A percentile compares a stretch with the other conserved stretches of the same genome.
These are phyloP conservation scores for Oreortyx pictus DNA, from an alignment of 2,797 vertebrate genomes.

Conservation along the genomic window DNA sequence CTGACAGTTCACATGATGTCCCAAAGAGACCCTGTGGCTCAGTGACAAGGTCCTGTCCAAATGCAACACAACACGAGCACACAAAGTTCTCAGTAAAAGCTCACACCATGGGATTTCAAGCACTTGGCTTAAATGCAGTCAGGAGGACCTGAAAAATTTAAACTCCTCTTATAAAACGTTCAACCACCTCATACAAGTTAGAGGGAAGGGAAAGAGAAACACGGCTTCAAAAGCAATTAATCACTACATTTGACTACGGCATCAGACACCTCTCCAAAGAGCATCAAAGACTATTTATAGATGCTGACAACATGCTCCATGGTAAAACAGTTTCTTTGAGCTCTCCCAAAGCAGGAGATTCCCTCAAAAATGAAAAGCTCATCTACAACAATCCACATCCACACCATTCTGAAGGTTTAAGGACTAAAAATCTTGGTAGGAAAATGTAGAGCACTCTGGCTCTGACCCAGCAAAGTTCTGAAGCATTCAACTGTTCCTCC, in stretches of 20 bases:
- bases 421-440: neutral
- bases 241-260: neutral
- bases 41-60: neutral
- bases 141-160: conserved; percentile 1
- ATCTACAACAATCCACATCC: neutral
- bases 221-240: neutral
- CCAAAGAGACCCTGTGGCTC: neutral
- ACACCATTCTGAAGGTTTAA: neutral
- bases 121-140: neutral
- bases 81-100: neutral
- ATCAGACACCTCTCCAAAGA: neutral
- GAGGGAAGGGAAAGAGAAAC: neutral
- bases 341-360: neutral
- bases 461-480: conserved; percentile 38
- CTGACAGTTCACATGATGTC: neutral
- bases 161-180: neutral
- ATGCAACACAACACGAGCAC: neutral
- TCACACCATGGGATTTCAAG: neutral
- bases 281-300: neutral
- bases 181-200: neutral
- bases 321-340: neutral
- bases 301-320: neutral
- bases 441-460: neutral
- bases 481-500: neutral
- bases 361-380: neutral